These are phyloP conservation scores for Dasypus novemcinctus DNA, from an alignment of 2,113 vertebrate species.

Conservation along the genomic window DNA sequence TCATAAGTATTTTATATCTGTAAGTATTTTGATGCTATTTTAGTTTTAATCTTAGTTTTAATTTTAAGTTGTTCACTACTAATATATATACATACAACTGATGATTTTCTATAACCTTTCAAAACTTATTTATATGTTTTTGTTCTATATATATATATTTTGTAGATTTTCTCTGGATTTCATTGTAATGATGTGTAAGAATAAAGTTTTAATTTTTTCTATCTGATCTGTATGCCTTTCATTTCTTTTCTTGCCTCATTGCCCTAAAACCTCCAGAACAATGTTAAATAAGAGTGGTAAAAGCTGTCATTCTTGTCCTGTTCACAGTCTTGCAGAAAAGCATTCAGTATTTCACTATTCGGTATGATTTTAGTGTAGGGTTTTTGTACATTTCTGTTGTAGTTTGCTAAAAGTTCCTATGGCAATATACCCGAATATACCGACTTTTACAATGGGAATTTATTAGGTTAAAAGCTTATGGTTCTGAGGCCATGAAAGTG, in stretches of 20 bases:
- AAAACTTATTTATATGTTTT: background rate
- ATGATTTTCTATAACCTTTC: background rate
- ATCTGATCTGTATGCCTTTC: background rate
- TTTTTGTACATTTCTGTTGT: background rate
- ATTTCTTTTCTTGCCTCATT: background rate
- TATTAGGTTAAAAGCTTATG: no score
- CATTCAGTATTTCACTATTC: background rate
- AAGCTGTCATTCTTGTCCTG: background rate
- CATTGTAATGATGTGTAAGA: background rate
- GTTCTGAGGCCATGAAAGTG: no score
- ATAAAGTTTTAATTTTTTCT: constrained; percentile 3
- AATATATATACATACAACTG: background rate
- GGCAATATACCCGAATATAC: no score
- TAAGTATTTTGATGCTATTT: background rate
- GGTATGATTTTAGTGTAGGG: background rate
- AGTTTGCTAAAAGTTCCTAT: no score
- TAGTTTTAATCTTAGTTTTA: background rate
- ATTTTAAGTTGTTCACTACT: constrained; percentile 8
- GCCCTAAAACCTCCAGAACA: background rate
- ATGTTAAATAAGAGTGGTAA: background rate
- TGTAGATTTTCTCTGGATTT: background rate
- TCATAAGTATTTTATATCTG: background rate
- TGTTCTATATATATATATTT: background rate
- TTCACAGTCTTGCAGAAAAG: background rate
- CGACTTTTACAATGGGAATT: no score